Base-by-base conservation (phyloP, 2,113 vertebrate genomes). In the Podarcis cretensis region DNA sequence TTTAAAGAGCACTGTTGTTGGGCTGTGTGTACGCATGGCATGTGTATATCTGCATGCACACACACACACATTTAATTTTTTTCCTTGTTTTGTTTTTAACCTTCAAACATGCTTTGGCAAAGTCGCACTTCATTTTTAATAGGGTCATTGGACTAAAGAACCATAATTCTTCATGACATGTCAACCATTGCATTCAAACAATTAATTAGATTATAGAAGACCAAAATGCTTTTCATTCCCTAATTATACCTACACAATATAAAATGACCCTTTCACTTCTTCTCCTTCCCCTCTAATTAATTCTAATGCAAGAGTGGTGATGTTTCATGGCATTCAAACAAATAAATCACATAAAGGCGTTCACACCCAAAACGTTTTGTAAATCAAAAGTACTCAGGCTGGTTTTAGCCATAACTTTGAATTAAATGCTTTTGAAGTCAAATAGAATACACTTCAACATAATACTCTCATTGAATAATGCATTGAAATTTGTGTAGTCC, bases 171-270 rank as follows among this genome's bases (percentile, higher is more conserved):
- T 77, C 23, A 18, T 88, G 87, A 77, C 87, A 88, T 54, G 14
- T 48, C 5, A 27, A 71, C 40, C 81, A 88, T 54, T 88, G 32
- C n/a, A n/a, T 83, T 75, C 81, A 68, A 76, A 37, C 71, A 74
- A 83, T 83, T 83, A 88, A 88, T 88, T 83, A 83, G 81, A 77
- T 83, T 83, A 88, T 76, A 83, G 48, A 88, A 68, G 63, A 71
- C 81, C 75, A 71, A 66, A 83, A 83, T 88, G 59, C 81, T 88
- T 88, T 88, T 88, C 80, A 88, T 88, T 88, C 35, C 57, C 40
- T 88, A 88, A 83, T 83, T 88, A 88, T 66, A 76, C 59, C 71
- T 88, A 54, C 37, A 43, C n/a, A 71, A 88, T 59, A 68, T 68
- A 48, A 68, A 65, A 48, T 83, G 35, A 23, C 68, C 87, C 73